Evolutionary conservation across 2,888 invertebrate genomes (phyloP).

Genomic region (Bugula neritina): DNA sequence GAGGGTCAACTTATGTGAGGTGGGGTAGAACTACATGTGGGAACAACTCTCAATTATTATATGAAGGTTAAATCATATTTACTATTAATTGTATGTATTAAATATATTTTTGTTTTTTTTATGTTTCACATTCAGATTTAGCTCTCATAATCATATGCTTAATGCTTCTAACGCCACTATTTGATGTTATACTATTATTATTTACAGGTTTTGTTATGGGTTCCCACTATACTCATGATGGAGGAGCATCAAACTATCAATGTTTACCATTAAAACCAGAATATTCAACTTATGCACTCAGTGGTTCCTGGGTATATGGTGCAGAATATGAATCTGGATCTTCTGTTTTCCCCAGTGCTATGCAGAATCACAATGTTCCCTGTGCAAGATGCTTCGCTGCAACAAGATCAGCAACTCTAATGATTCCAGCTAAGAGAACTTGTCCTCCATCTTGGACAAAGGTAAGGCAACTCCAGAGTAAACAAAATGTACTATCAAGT

Average conservation of each 20-base stretch:
- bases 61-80: conserved; percentile 2
- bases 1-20: background rate
- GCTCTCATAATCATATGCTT: too few relatives aligned
- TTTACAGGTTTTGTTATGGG: conserved; percentile 29
- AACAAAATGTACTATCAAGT: too few relatives aligned
- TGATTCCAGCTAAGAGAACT: conserved; percentile 31
- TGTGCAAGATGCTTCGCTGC: conserved; percentile 31
- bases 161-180: too few relatives aligned
- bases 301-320: conserved; percentile 29
- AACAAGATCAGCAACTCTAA: conserved; percentile 28
- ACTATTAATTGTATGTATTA: too few relatives aligned
- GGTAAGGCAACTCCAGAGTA: too few relatives aligned
- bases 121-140: too few relatives aligned
- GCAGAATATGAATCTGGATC: conserved; percentile 29
- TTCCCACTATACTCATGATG: conserved; percentile 18
- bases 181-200: too few relatives aligned
- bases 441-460: conserved; percentile 30
- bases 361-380: conserved; percentile 31
- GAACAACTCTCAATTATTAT: background rate
- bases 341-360: background rate
- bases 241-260: conserved; percentile 28
- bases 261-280: conserved; percentile 29
- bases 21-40: conserved; percentile 21
- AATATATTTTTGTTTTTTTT: too few relatives aligned
- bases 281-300: conserved; percentile 18